A percentile compares a stretch with the other conserved stretches of the same genome.
Conservation (phyloP, 1,140 invertebrate species). For the Drosophila bocqueti region DNA sequence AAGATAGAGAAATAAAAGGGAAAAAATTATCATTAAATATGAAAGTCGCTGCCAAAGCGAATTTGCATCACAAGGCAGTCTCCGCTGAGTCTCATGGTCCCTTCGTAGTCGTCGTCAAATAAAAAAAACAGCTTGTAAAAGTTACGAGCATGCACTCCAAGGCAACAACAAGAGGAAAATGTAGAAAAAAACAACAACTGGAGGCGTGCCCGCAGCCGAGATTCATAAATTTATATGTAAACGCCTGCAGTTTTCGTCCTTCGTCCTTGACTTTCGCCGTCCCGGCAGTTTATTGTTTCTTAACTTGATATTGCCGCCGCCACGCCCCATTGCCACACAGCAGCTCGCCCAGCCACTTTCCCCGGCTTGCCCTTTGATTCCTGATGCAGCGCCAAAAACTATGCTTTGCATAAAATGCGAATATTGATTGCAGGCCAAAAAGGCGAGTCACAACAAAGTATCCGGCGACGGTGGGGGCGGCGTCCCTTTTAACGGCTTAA, state of each 20-base stretch:
- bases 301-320: slow-evolving; percentile 69
- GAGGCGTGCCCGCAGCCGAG: slow-evolving; percentile 30
- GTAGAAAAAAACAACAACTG: slow-evolving; percentile 18
- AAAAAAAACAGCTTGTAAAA: slow-evolving; percentile 62
- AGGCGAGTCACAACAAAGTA: slow-evolving; percentile 42
- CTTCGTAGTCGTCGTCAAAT: slow-evolving; percentile 7
- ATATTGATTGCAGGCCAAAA: slow-evolving; percentile 71
- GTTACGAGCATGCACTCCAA: slow-evolving; percentile 65
- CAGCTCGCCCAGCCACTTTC: slow-evolving; percentile 20
- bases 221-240: slow-evolving; percentile 80
- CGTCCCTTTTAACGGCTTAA: background rate
- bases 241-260: slow-evolving; percentile 57
- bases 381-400: slow-evolving; percentile 75
- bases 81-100: slow-evolving; percentile 71
- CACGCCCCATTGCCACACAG: slow-evolving; percentile 63
- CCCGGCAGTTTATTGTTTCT: slow-evolving; percentile 74
- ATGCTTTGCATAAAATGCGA: slow-evolving; percentile 66
- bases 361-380: slow-evolving; percentile 45
- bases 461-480: background rate
- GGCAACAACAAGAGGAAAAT: slow-evolving; percentile 26
- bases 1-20: slow-evolving; percentile 24
- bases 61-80: slow-evolving; percentile 82
- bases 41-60: slow-evolving; percentile 79
- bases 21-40: slow-evolving; percentile 83
- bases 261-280: slow-evolving; percentile 55